These are phyloP conservation scores for Stegophylla sp. DNA, from an alignment of 2,888 invertebrate genomes.

Conservation along the genomic window DNA sequence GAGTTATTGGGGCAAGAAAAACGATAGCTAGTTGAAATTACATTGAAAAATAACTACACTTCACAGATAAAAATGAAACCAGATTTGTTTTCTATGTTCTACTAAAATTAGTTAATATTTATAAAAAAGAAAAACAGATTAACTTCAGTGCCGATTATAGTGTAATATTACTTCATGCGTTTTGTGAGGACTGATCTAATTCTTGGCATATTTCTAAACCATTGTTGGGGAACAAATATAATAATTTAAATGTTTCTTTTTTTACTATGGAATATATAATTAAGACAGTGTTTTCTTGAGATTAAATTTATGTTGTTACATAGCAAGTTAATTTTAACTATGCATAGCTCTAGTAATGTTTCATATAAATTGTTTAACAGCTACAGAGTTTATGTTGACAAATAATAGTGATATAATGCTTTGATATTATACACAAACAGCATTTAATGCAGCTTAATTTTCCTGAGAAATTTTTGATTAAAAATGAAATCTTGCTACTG, in stretches of 20 bases:
- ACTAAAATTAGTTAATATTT: neutral
- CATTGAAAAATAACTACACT: neutral
- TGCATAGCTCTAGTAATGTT: too few species aligned
- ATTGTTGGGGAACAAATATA: neutral
- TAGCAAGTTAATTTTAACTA: too few species aligned
- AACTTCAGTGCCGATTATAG: neutral
- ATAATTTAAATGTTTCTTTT: neutral
- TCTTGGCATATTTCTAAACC: neutral
- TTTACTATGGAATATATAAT: neutral
- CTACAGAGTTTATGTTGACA: too few species aligned
- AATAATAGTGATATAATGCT: too few species aligned
- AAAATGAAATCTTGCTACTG: neutral
- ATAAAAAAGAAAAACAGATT: neutral
- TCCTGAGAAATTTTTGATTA: neutral
- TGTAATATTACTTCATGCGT: neutral
- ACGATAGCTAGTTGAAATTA: conserved; percentile 19
- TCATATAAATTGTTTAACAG: too few species aligned
- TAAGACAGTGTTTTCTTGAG: neutral
- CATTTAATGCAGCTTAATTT: neutral
- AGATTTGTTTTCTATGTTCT: neutral
- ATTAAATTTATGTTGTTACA: neutral
- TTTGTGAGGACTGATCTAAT: neutral
- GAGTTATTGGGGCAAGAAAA: conserved; percentile 33
- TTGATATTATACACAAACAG: too few species aligned
- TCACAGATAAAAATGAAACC: neutral